These are phyloP conservation scores for Xiphias gladius DNA, from an alignment of 2,113 vertebrate genomes.

Conservation along the genomic window DNA sequence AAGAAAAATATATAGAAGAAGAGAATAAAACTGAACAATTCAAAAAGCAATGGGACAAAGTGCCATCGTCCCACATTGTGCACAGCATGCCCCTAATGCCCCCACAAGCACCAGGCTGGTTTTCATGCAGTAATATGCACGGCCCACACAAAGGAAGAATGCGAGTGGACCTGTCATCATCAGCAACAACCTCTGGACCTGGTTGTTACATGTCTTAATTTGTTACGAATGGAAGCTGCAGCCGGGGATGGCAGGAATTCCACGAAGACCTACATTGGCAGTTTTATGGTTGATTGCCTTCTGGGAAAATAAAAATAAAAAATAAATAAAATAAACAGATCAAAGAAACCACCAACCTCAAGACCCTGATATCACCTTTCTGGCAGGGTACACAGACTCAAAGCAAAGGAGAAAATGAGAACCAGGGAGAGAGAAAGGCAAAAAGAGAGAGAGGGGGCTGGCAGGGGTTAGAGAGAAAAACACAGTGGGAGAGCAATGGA, in stretches of 20 bases:
- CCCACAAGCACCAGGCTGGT: background rate
- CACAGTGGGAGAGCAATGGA: slow-evolving; percentile 40
- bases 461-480: slow-evolving; percentile 48
- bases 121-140: background rate
- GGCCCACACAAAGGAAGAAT: background rate
- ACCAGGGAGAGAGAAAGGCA: background rate
- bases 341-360: slow-evolving; percentile 27
- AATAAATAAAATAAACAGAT: slow-evolving; percentile 41
- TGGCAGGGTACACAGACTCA: background rate
- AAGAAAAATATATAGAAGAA: background rate
- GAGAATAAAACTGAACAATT: background rate
- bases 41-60: background rate
- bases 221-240: slow-evolving; percentile 24
- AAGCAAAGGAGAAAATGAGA: slow-evolving; percentile 14
- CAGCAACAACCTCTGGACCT: slow-evolving; percentile 38
- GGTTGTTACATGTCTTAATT: slow-evolving; percentile 13
- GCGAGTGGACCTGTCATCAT: slow-evolving; percentile 11
- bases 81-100: background rate
- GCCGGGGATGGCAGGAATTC: slow-evolving; percentile 23
- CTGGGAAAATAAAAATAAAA: slow-evolving; percentile 13
- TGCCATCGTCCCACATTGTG: background rate
- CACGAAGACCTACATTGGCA: slow-evolving; percentile 12
- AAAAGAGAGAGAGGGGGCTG: slow-evolving; percentile 11
- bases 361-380: slow-evolving; percentile 36
- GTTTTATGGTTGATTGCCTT: slow-evolving; percentile 26